phyloP scores from a whole-genome alignment of 1,140 invertebrate species.

The Parasteatoda tepidariorum region DNA sequence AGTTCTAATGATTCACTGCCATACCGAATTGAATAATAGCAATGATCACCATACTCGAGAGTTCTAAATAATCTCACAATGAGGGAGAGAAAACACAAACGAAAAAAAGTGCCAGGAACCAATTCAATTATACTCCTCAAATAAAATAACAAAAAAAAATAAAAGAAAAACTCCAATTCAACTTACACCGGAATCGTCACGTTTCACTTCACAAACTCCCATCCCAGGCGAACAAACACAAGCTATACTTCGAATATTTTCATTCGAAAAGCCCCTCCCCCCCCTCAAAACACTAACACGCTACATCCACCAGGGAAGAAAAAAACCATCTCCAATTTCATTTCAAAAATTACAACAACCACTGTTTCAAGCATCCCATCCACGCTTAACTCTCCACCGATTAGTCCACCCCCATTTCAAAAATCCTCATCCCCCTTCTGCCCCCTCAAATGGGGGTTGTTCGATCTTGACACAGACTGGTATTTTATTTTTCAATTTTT shows the following conservation, averaged over 20 bases:
- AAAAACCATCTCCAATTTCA: conserved; percentile 1
- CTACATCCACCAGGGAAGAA: not conserved
- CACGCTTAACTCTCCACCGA: not conserved
- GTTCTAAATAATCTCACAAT: not conserved
- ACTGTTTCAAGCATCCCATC: not conserved
- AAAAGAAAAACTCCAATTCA: not conserved
- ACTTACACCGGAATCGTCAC: not conserved
- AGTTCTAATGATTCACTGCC: no score
- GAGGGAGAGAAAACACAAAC: not conserved
- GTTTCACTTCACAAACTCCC: not conserved
- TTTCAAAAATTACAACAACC: conserved; percentile 4
- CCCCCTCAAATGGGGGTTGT: not conserved
- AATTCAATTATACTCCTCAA: not conserved
- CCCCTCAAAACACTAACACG: no score
- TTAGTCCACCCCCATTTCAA: not conserved
- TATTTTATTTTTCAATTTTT: conserved; percentile 15
- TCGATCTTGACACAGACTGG: not conserved
- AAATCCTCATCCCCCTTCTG: no score
- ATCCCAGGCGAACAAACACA: not conserved
- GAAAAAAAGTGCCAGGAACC: not conserved
- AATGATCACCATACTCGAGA: no score
- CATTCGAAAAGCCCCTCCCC: not conserved
- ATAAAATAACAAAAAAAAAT: not conserved
- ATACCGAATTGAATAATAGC: no score
- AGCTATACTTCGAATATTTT: not conserved